Evolutionary conservation across 1,140 invertebrate species (phyloP), one percentile per base, ranked within the genome.

Genomic region (Drosophila obscura): DNA sequence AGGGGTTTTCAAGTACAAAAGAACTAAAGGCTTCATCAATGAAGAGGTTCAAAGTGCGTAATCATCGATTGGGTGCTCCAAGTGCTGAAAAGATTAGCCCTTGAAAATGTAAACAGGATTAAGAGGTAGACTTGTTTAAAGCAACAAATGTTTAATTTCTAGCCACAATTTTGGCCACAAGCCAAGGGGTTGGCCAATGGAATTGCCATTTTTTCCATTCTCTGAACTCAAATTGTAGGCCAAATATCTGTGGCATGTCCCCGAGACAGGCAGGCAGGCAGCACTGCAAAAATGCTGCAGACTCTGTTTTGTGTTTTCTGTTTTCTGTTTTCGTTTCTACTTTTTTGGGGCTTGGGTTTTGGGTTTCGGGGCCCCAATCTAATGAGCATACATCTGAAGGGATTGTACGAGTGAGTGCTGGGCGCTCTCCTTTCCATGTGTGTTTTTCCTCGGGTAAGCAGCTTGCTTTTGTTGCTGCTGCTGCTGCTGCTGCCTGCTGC

Each of bases 171-270:
- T 13, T 39, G 35, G 35, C 35, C 11, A 13, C 4, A 39, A 13
- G 35, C 11, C 35, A 39, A 39, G 13, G 35, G 35, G 1, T 35
- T 35, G 31, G 31, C 31, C 9, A 39, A 13, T 39, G 35, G 35
- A 39, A 52, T 26, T 28, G 16, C 16, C 5, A 45, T 39, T 48
- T 65, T 67, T 45, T 66, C 19, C 19, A 35, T n/a, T 16, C 44
- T 16, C 50, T 43, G 46, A 26, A 19, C 41, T 58, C 35, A 39
- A 57, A 60, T 58, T 69, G 43, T 51, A 28, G 35, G 44, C 49
- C 57, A 79, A 67, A 48, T 79, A 58, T 69, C 58, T 79, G 61
- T 26, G 46, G 62, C 46, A 26, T 45, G 68, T 60, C 50, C 52
- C 28, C 26, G n/a, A 53, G 72, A 48, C 52, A 49, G 15, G 28